These are phyloP conservation scores for Cotesia glomerata DNA, from an alignment of 1,140 invertebrate species.

Conservation along the genomic window DNA sequence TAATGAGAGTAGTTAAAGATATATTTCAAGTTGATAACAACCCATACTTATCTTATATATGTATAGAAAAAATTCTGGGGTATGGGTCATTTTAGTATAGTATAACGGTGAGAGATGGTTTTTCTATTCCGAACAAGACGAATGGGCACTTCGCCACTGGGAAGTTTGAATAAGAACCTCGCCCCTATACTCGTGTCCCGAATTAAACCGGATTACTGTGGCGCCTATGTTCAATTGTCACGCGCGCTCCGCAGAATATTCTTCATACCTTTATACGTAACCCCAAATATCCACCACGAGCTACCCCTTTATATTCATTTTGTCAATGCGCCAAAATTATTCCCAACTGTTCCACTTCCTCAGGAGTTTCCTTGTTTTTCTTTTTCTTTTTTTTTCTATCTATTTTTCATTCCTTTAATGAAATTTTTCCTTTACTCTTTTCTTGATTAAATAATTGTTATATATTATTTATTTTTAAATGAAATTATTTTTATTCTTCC, in stretches of 20 bases:
- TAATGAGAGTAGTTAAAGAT: neutral
- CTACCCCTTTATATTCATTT: conserved; percentile 1
- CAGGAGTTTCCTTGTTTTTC: neutral
- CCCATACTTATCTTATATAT: neutral
- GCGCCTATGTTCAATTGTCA: conserved; percentile 30
- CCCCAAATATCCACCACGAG: neutral
- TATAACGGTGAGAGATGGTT: too few species aligned
- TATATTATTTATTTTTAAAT: too few species aligned
- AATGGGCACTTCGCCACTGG: conserved; percentile 34
- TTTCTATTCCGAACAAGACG: conserved; percentile 28
- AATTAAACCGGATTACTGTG: conserved; percentile 28
- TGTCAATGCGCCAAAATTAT: conserved; percentile 3
- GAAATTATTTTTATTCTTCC: too few species aligned
- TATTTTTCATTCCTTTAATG: neutral
- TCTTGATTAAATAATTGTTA: too few species aligned
- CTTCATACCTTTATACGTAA: neutral
- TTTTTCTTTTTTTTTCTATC: neutral
- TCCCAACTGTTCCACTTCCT: neutral
- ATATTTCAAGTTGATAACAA: neutral
- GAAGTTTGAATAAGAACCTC: conserved; percentile 30
- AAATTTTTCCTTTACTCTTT: neutral
- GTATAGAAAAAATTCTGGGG: neutral
- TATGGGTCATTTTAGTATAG: conserved; percentile 11
- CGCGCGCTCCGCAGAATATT: conserved; percentile 23
- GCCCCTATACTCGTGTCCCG: neutral